Percentiles rank a stretch among this genome's conserved stretches.
These are phyloP conservation scores for Thalassarche chlororhynchos DNA, from an alignment of 2,113 vertebrate species.

Conservation along the genomic window DNA sequence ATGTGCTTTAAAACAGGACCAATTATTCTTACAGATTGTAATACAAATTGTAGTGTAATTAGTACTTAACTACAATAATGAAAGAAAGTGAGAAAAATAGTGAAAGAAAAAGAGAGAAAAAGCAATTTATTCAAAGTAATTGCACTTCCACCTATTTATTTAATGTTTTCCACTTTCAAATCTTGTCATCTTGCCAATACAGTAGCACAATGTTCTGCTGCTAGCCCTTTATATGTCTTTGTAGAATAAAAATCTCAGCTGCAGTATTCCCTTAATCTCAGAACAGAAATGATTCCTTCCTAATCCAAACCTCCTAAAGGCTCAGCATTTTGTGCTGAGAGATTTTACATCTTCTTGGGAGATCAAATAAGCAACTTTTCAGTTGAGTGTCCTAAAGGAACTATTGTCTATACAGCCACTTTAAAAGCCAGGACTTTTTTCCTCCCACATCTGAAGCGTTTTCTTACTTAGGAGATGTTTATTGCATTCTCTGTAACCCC, in stretches of 20 bases:
- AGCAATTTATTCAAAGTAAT: conserved; percentile 49
- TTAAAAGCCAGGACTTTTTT: neutral
- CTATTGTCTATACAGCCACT: neutral
- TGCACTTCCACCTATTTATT: conserved; percentile 65
- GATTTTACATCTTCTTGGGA: neutral
- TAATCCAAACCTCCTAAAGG: neutral
- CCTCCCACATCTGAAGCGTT: neutral
- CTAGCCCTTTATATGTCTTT: neutral
- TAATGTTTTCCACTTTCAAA: conserved; percentile 50
- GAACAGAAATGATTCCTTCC: neutral
- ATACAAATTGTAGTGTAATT: neutral
- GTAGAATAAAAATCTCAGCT: neutral
- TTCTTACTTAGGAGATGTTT: neutral
- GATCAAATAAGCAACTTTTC: conserved; percentile 28
- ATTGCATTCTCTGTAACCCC: neutral
- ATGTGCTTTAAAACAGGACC: neutral
- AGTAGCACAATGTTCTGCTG: conserved; percentile 1
- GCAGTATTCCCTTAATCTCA: neutral
- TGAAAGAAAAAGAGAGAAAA: neutral
- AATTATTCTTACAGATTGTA: neutral
- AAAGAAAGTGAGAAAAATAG: conserved; percentile 43
- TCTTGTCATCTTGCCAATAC: conserved; percentile 50
- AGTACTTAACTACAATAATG: neutral
- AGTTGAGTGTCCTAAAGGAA: neutral
- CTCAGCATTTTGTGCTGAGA: neutral